Base-by-base conservation (phyloP, 2,797 vertebrate genomes). In the Hozukius guyotensis region DNA sequence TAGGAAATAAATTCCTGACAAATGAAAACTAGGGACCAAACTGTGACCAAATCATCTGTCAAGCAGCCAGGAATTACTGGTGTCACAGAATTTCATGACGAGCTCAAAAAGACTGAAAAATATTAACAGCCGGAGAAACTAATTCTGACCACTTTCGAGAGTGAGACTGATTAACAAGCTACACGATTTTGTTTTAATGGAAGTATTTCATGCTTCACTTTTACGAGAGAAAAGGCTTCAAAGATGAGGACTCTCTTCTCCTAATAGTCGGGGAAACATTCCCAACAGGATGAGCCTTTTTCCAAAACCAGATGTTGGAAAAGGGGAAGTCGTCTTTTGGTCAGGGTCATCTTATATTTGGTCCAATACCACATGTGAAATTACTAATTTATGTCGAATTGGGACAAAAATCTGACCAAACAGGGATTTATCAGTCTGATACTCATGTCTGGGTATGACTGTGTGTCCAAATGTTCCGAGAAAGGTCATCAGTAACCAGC, bases 401-500 rank as follows among this genome's bases (percentile, higher is more conserved):
- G 14, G 22, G 65, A 75, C 12, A 67, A 31, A 57, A 63, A 31
- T 36, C n/a, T 9, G 5, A 66, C 20, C 12, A 66, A 75, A 55
- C 14, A 53, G 49, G 38, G 49, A 62, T 72, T 73, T 36, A 18
- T 81, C 36, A 49, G 27, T 53, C 25, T 71, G 10, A 52, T 69
- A 31, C 32, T 60, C 31, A 24, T 34, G 62, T 84, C 56, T 85
- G 72, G 55, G 20, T 82, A 69, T 81, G 82, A 72, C 66, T 87
- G 67, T 77, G 69, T 84, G 79, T 82, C 68, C 67, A 84, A 61
- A 81, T 87, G 87, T 89, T 87, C 75, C 1, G 9, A 73, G 63
- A 62, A 65, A 78, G 74, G 85, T 89, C 86, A 79, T 88, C 77
- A 75, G 59, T 56, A 14, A 75, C 64, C 84, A 88, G 86, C 89